phyloP scores from a whole-genome alignment of 2,797 vertebrate genomes.

The Mormyrops boulengeri region DNA sequence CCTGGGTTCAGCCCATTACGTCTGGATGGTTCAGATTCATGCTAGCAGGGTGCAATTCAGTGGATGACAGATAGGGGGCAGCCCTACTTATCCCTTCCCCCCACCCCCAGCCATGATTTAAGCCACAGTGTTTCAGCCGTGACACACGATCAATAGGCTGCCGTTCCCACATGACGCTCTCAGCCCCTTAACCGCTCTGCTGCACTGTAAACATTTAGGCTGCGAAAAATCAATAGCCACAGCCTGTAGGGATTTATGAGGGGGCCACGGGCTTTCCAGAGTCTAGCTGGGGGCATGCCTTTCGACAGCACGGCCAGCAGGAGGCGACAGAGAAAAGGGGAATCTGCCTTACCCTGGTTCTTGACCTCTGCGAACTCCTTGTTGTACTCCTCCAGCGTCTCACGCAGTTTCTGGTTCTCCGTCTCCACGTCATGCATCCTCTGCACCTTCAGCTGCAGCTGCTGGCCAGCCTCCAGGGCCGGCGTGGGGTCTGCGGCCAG shows the following conservation, averaged over 20 bases:
- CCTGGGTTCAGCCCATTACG: neutral
- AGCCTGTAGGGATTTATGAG: slow-evolving; percentile 54
- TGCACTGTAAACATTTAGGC: slow-evolving; percentile 97
- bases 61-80: slow-evolving; percentile 22
- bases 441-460: slow-evolving; percentile 96
- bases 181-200: slow-evolving; percentile 97
- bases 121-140: slow-evolving; percentile 79
- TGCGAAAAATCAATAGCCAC: slow-evolving; percentile 86
- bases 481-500: slow-evolving; percentile 80
- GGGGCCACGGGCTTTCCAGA: slow-evolving; percentile 44
- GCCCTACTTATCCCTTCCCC: neutral
- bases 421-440: slow-evolving; percentile 97
- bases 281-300: slow-evolving; percentile 59
- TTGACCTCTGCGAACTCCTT: slow-evolving; percentile 98
- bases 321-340: slow-evolving; percentile 54
- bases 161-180: slow-evolving; percentile 89
- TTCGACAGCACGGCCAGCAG: slow-evolving; percentile 53
- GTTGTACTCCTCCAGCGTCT: slow-evolving; percentile 97
- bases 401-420: slow-evolving; percentile 96
- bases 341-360: slow-evolving; percentile 85
- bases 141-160: slow-evolving; percentile 96
- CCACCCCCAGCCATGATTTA: slow-evolving; percentile 64
- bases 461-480: slow-evolving; percentile 89
- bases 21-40: neutral
- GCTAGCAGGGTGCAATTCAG: neutral